These are phyloP conservation scores for Felis chaus DNA, from an alignment of 2,113 vertebrate species.

Conservation along the genomic window DNA sequence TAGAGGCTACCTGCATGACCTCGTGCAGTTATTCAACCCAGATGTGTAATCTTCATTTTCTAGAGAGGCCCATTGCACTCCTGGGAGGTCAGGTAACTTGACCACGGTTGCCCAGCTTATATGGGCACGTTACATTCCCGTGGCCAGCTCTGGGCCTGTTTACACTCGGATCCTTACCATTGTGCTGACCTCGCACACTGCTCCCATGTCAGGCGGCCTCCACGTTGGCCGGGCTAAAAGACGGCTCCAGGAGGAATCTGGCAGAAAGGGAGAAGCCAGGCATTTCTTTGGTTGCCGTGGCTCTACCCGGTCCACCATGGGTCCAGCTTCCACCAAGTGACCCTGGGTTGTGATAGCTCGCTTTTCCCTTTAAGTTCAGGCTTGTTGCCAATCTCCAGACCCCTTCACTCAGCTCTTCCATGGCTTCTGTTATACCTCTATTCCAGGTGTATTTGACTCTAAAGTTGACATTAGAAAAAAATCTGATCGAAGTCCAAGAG, in stretches of 20 bases:
- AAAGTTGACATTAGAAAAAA: neutral
- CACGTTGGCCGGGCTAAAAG: neutral
- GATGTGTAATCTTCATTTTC: neutral
- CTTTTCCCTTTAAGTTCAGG: neutral
- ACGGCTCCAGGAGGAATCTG: neutral
- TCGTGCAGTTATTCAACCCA: neutral
- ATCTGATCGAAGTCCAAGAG: neutral
- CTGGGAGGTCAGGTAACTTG: neutral
- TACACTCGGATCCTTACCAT: neutral
- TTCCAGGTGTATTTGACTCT: slow-evolving; percentile 1
- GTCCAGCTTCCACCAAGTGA: neutral
- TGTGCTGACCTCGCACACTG: fast-evolving
- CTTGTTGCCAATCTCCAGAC: neutral
- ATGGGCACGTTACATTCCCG: neutral
- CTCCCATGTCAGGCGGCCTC: neutral
- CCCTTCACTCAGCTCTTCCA: neutral
- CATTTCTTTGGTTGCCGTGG: neutral
- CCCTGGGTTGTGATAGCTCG: neutral
- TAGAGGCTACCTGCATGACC: no score
- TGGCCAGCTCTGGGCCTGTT: neutral
- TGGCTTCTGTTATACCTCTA: neutral
- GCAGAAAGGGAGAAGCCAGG: neutral
- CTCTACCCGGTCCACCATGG: no score
- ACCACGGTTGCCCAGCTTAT: neutral
- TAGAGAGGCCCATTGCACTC: neutral